Evolutionary conservation across 2,113 vertebrate genomes (phyloP).

Genomic region (Fukomys damarensis): DNA sequence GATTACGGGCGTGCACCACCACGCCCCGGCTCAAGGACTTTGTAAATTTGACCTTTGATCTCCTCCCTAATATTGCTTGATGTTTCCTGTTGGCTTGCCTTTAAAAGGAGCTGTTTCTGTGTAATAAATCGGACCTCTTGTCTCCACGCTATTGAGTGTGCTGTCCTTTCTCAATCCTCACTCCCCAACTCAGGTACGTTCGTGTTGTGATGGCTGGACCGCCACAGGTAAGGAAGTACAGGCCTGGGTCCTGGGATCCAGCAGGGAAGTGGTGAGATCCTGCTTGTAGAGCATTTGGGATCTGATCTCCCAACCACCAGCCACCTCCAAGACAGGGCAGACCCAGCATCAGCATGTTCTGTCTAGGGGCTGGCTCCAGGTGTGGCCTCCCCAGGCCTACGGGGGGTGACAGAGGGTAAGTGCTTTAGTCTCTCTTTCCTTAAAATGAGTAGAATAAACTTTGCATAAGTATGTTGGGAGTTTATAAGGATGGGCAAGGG

Average conservation of each 20-base stretch:
- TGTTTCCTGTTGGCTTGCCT: too few species aligned
- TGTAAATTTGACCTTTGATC: too few species aligned
- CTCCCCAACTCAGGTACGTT: too few species aligned
- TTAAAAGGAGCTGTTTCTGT: too few species aligned
- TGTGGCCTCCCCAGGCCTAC: not conserved
- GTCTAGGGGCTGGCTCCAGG: not conserved
- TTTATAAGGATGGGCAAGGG: not conserved
- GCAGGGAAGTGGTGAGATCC: not conserved
- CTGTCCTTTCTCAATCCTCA: too few species aligned
- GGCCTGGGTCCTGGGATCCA: fast-evolving
- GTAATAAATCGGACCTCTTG: too few species aligned
- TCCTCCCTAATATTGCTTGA: too few species aligned
- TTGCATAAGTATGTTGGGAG: not conserved
- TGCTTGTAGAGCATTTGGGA: not conserved
- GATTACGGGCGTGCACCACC: too few species aligned
- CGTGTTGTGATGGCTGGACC: too few species aligned
- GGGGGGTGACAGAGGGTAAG: not conserved
- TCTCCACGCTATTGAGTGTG: too few species aligned
- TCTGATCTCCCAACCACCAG: not conserved
- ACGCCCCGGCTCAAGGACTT: too few species aligned
- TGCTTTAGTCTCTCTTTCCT: not conserved
- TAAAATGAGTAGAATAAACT: not conserved
- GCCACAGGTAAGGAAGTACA: fast-evolving
- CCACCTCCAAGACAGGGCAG: not conserved
- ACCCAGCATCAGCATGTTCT: not conserved